These are phyloP conservation scores for Myopa testacea DNA, from an alignment of 2,888 invertebrate species.

Conservation along the genomic window DNA sequence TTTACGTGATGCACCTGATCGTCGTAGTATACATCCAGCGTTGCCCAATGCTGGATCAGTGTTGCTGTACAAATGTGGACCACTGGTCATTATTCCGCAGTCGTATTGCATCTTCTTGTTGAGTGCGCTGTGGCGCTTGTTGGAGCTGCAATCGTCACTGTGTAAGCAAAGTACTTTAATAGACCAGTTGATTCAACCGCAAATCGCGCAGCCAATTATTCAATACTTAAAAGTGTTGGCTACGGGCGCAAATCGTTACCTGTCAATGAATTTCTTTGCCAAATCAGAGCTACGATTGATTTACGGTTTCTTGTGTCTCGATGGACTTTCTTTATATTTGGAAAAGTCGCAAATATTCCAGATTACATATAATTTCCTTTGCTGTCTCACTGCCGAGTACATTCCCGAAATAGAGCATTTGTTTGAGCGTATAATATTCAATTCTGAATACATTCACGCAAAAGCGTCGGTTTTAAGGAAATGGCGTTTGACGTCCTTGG, in stretches of 20 bases:
- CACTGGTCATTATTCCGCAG: constrained; percentile 62
- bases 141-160: constrained; percentile 51
- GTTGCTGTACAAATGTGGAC: constrained; percentile 58
- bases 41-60: constrained; percentile 65
- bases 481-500: constrained; percentile 70
- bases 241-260: constrained; percentile 53
- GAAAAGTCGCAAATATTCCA: constrained; percentile 56
- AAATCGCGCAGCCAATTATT: constrained; percentile 57
- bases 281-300: constrained; percentile 73
- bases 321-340: constrained; percentile 58
- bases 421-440: constrained; percentile 74
- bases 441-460: constrained; percentile 71
- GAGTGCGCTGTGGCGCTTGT: constrained; percentile 59
- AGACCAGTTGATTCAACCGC: constrained; percentile 54
- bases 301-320: constrained; percentile 60
- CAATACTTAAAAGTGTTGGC: constrained; percentile 55
- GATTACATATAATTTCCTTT: constrained; percentile 73
- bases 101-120: constrained; percentile 63
- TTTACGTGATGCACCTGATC: constrained; percentile 56
- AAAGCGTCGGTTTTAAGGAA: constrained; percentile 71
- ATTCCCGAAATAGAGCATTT: constrained; percentile 72
- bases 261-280: constrained; percentile 69
- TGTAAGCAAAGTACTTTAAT: constrained; percentile 53
- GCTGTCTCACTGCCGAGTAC: constrained; percentile 73
- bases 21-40: constrained; percentile 62